A percentile compares a stretch with the other conserved stretches of the same genome.
Evolutionary conservation across 2,888 invertebrate species (phyloP).

Genomic region (Thymelicus lineola): DNA sequence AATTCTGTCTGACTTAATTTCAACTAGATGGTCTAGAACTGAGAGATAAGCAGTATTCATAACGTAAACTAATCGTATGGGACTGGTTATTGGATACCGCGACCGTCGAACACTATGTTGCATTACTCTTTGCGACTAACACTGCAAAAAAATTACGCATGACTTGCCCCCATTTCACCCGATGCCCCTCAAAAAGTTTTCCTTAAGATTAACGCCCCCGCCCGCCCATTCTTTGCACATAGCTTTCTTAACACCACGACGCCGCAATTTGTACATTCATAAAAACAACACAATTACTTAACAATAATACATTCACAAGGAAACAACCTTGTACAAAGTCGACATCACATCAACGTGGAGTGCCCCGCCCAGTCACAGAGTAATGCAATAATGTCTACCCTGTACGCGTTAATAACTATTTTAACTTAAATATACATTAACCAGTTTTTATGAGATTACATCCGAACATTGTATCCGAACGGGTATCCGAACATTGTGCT

Average conservation of each 20-base stretch:
- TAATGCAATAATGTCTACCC: conserved; percentile 82
- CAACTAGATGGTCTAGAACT: no score
- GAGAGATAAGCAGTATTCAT: no score
- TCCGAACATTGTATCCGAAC: conserved; percentile 50
- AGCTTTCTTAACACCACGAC: conserved; percentile 2
- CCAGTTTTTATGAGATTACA: conserved; percentile 74
- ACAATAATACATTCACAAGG: conserved; percentile 17
- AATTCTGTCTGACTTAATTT: no score
- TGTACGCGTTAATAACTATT: conserved; percentile 82
- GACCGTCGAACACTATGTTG: no score
- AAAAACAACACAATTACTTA: conserved; percentile 23
- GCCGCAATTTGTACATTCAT: conserved; percentile 12
- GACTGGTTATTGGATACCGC: no score
- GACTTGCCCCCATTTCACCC: no score
- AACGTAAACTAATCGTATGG: no score
- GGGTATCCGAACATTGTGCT: conserved; percentile 56
- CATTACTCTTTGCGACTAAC: no score
- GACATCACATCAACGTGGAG: conserved; percentile 51
- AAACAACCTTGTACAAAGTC: conserved; percentile 22
- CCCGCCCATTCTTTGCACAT: not conserved
- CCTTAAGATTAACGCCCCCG: no score
- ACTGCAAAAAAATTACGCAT: no score
- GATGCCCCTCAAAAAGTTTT: no score
- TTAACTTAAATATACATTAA: conserved; percentile 73
- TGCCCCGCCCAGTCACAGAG: conserved; percentile 76